phyloP scores from a whole-genome alignment of 2,888 invertebrate genomes.

The Busseola fusca region DNA sequence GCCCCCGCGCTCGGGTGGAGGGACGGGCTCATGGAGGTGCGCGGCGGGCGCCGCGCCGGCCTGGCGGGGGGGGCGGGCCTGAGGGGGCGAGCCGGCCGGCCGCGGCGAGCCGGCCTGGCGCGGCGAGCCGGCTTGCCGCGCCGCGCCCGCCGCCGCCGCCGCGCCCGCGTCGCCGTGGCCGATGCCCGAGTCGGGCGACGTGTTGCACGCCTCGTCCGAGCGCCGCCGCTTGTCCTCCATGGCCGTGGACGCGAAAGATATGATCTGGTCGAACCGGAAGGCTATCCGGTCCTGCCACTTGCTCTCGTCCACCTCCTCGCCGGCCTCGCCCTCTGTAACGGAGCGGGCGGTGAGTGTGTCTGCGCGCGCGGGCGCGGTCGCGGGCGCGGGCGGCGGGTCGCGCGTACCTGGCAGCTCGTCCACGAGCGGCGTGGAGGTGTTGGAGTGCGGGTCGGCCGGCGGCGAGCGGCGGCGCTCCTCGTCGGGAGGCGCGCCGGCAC shows the following conservation, averaged over 20 bases:
- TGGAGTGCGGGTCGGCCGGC: slow-evolving; percentile 89
- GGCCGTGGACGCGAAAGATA: slow-evolving; percentile 97
- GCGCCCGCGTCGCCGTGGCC: slow-evolving; percentile 91
- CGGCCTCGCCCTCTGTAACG: slow-evolving; percentile 88
- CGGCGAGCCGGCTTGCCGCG: slow-evolving; percentile 49
- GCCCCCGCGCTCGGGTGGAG: too few relatives aligned
- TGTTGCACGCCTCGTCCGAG: slow-evolving; percentile 95
- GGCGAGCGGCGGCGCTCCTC: slow-evolving; percentile 60
- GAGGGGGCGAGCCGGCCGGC: slow-evolving; percentile 74
- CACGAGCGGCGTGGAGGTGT: slow-evolving; percentile 90
- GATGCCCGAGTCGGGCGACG: slow-evolving; percentile 95
- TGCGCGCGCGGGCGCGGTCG: slow-evolving; percentile 33
- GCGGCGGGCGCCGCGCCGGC: too few relatives aligned
- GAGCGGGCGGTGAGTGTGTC: slow-evolving; percentile 51
- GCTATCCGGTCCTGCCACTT: slow-evolving; percentile 98
- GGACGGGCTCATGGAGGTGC: too few relatives aligned
- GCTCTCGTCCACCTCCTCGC: slow-evolving; percentile 93
- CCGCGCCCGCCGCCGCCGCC: slow-evolving; percentile 68
- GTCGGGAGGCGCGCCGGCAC: slow-evolving; percentile 70
- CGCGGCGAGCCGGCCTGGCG: slow-evolving; percentile 72
- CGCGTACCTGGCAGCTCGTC: slow-evolving; percentile 87
- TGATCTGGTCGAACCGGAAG: slow-evolving; percentile 97
- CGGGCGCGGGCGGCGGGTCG: slow-evolving; percentile 28
- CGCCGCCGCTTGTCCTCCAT: slow-evolving; percentile 95
- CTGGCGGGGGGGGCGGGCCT: too few relatives aligned